Percentiles rank a stretch among this genome's conserved stretches.
These are phyloP conservation scores for Phyllostomus hastatus DNA, from an alignment of 2,113 vertebrate species.

Conservation along the genomic window DNA sequence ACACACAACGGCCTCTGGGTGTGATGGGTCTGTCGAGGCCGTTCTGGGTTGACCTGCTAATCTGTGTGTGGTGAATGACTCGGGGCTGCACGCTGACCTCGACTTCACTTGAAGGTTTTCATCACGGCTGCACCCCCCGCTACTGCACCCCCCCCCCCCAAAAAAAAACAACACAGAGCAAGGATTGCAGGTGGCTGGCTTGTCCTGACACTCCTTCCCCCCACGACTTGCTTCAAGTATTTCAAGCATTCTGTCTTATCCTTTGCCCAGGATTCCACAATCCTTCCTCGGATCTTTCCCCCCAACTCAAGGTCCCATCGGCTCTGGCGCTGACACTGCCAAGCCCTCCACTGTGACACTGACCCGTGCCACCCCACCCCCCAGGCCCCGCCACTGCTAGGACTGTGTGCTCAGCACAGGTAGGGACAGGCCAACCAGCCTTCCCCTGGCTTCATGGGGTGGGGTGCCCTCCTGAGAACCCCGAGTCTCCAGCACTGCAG, in stretches of 20 bases:
- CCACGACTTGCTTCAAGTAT: not conserved
- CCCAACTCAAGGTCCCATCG: not conserved
- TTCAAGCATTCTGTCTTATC: not conserved
- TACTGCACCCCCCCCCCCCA: not conserved
- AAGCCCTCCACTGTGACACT: not conserved
- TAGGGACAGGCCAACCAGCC: too few relatives aligned
- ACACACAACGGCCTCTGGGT: not conserved
- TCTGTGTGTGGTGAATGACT: slow-evolving; percentile 37
- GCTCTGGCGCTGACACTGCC: not conserved
- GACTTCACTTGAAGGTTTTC: slow-evolving; percentile 5
- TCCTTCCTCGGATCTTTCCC: not conserved
- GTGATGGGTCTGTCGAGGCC: slow-evolving; percentile 25
- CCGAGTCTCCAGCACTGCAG: not conserved
- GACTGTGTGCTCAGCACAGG: not conserved
- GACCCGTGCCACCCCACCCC: not conserved
- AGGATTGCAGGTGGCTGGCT: not conserved
- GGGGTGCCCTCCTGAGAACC: not conserved
- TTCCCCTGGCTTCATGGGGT: not conserved
- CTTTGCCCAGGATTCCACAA: not conserved
- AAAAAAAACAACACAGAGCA: not conserved
- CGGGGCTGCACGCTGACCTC: not conserved
- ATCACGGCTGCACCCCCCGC: not conserved
- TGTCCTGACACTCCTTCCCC: not conserved
- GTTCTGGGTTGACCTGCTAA: slow-evolving; percentile 40
- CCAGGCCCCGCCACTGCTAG: not conserved